Conservation (phyloP, 2,797 vertebrate species). For the Cottoperca gobio region DNA sequence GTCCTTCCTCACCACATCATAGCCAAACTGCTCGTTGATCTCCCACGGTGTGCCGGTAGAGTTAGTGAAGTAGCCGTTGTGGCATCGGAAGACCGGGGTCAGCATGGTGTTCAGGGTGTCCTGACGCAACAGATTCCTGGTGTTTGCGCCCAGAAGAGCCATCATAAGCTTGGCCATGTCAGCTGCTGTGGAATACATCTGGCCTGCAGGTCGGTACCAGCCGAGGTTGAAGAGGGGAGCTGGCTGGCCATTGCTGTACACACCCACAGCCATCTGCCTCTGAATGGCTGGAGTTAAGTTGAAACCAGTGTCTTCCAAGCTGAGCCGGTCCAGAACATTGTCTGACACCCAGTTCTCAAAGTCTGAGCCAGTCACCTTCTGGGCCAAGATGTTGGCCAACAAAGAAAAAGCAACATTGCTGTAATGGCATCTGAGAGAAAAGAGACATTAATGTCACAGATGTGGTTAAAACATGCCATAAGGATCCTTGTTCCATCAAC, state of each 20-base stretch:
- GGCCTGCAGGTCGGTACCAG: constrained; percentile 94
- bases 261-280: constrained; percentile 88
- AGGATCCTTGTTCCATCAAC: not conserved
- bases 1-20: constrained; percentile 90
- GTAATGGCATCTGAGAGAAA: constrained; percentile 89
- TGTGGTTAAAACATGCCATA: not conserved
- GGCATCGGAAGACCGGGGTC: constrained; percentile 87
- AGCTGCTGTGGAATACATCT: constrained; percentile 92
- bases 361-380: constrained; percentile 80
- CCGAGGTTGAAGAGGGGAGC: constrained; percentile 92
- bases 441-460: not conserved
- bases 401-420: constrained; percentile 94
- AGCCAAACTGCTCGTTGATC: constrained; percentile 88
- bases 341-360: constrained; percentile 91
- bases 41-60: constrained; percentile 95
- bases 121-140: constrained; percentile 79
- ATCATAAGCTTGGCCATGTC: constrained; percentile 92
- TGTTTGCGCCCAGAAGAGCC: constrained; percentile 86
- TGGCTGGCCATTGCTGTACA: constrained; percentile 85
- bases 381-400: constrained; percentile 88
- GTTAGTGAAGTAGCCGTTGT: constrained; percentile 89
- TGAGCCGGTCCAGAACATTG: constrained; percentile 87
- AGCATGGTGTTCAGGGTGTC: constrained; percentile 91
- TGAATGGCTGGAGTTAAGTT: constrained; percentile 80
- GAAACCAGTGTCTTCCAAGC: constrained; percentile 92